Percentiles rank a stretch among this genome's conserved stretches.
These are phyloP conservation scores for Antechinus flavipes DNA, from an alignment of 2,113 vertebrate species.

Conservation along the genomic window DNA sequence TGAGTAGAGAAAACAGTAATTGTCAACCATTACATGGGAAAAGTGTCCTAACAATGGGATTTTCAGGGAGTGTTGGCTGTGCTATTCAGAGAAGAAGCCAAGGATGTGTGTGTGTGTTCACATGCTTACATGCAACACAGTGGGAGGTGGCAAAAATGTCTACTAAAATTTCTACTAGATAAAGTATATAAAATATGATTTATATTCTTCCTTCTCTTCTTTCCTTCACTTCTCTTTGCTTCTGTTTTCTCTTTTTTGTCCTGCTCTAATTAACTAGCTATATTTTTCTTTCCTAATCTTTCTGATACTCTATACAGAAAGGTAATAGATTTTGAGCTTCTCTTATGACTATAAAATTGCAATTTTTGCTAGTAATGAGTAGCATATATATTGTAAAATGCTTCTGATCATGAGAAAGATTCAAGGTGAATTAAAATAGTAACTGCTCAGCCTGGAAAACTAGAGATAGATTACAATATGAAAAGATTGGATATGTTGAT, in stretches of 20 bases:
- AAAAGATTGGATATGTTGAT: background rate
- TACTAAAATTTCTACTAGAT: background rate
- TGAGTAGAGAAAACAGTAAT: slow-evolving; percentile 60
- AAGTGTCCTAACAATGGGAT: slow-evolving; percentile 59
- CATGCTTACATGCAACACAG: background rate
- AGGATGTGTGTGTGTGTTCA: background rate
- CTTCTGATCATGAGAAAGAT: background rate
- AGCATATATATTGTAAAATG: background rate
- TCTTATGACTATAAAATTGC: background rate
- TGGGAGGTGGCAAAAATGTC: background rate
- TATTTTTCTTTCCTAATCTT: background rate
- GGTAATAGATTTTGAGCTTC: background rate
- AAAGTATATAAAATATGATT: background rate
- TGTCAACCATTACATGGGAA: slow-evolving; percentile 75
- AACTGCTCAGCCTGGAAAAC: background rate
- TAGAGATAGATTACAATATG: background rate
- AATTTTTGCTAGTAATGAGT: background rate
- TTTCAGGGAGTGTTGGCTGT: slow-evolving; percentile 59
- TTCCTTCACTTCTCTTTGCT: background rate
- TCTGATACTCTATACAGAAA: background rate
- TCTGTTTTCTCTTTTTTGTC: background rate
- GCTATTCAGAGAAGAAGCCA: slow-evolving; percentile 63
- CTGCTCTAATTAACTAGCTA: background rate
- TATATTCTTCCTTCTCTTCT: background rate
- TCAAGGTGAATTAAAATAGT: background rate